Evolutionary conservation across 2,113 vertebrate species (phyloP).

Genomic region (Hystrix brachyura): DNA sequence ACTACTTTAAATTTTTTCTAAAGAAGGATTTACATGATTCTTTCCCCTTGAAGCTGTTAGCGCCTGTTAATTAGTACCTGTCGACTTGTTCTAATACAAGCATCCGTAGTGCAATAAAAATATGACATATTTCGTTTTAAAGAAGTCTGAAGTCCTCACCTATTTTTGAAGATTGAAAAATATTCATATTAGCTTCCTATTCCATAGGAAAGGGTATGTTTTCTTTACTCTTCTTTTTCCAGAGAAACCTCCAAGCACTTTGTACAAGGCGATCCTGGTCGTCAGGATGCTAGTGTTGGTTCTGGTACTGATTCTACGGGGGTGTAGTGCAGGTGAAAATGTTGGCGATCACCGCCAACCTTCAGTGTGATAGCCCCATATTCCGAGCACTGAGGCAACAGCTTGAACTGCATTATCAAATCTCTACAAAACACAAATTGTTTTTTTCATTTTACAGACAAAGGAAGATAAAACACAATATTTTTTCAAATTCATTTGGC

Average conservation of each 20-base stretch:
- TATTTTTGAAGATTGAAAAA: conserved; percentile 34
- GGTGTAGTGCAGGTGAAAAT: neutral
- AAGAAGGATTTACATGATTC: conserved; percentile 53
- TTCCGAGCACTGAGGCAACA: neutral
- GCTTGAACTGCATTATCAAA: neutral
- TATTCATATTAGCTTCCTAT: neutral
- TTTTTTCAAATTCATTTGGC: neutral
- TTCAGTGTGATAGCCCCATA: neutral
- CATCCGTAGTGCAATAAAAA: conserved; percentile 20
- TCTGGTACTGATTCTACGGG: neutral
- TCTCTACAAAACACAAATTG: neutral
- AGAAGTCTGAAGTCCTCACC: neutral
- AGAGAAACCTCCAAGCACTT: neutral
- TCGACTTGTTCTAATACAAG: conserved; percentile 33
- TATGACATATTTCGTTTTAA: conserved; percentile 33
- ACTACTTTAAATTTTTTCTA: conserved; percentile 70
- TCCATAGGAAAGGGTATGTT: neutral
- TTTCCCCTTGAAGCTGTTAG: conserved; percentile 52
- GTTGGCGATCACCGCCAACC: neutral
- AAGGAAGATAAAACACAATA: neutral
- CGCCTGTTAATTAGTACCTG: conserved; percentile 70
- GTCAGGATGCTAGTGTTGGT: neutral
- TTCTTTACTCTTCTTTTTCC: neutral
- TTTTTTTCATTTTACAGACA: neutral
- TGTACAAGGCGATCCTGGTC: neutral